Conservation (phyloP, 2,797 vertebrate genomes). For the Squalus acanthias region DNA sequence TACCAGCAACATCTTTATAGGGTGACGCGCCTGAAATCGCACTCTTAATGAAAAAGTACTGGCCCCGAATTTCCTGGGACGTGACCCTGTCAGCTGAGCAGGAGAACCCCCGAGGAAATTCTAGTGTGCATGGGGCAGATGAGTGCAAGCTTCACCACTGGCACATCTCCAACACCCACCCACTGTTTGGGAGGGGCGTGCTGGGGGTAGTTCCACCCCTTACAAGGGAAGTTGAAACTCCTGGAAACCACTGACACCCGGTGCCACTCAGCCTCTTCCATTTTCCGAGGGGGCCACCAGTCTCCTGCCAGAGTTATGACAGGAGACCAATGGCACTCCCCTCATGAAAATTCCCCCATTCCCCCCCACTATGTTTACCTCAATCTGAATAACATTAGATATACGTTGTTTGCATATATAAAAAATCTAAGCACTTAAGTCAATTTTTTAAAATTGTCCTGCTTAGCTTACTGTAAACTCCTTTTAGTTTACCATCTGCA, state of each 20-base stretch:
- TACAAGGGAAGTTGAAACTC: neutral
- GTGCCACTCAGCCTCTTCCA: neutral
- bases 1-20: conserved; percentile 57
- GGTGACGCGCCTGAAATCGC: conserved; percentile 53
- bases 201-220: neutral
- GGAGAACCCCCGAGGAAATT: neutral
- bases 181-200: neutral
- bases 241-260: neutral
- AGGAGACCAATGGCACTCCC: neutral
- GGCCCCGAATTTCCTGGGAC: conserved; percentile 46
- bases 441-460: neutral
- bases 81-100: conserved; percentile 35
- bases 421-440: neutral
- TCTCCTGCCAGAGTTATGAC: neutral
- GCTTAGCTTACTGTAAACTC: neutral
- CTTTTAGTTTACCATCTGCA: neutral
- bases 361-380: neutral
- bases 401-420: neutral
- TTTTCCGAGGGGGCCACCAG: too few relatives aligned
- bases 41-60: conserved; percentile 51
- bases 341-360: neutral
- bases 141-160: neutral
- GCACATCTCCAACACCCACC: neutral
- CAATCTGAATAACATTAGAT: neutral
- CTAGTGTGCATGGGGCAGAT: neutral